These are phyloP conservation scores for Climacteris rufus DNA, from an alignment of 2,113 vertebrate genomes.

Conservation along the genomic window DNA sequence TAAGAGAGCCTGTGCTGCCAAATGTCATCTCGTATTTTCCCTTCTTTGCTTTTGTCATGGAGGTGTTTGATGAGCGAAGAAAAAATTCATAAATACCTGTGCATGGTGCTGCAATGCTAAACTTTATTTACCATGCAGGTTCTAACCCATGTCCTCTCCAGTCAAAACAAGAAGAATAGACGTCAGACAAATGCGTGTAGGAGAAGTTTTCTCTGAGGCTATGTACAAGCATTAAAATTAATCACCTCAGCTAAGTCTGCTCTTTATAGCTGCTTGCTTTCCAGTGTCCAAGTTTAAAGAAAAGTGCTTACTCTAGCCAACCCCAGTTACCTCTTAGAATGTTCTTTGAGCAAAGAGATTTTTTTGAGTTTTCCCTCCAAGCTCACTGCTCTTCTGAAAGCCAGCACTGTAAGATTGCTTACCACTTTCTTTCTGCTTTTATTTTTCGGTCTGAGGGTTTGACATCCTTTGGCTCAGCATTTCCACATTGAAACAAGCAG, in stretches of 20 bases:
- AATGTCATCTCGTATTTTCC: not conserved
- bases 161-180: conserved; percentile 44
- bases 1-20: not conserved
- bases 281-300: not conserved
- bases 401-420: not conserved
- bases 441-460: not conserved
- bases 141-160: conserved; percentile 21
- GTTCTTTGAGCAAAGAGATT: not conserved
- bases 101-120: not conserved
- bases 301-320: not conserved
- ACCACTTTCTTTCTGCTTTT: not conserved
- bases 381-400: not conserved
- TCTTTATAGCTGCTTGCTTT: conserved; percentile 7
- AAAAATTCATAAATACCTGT: not conserved
- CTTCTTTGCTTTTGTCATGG: not conserved
- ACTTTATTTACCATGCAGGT: conserved; percentile 5
- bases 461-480: not conserved
- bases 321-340: not conserved
- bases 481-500: not conserved
- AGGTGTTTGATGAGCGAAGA: not conserved
- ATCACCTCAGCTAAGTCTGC: not conserved
- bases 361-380: not conserved
- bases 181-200: not conserved
- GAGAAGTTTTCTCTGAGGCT: conserved; percentile 46
- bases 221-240: conserved; percentile 10